A percentile compares a stretch with the other conserved stretches of the same genome.
These are phyloP conservation scores for Capreolus pygargus DNA, from an alignment of 2,113 vertebrate genomes.

Conservation along the genomic window DNA sequence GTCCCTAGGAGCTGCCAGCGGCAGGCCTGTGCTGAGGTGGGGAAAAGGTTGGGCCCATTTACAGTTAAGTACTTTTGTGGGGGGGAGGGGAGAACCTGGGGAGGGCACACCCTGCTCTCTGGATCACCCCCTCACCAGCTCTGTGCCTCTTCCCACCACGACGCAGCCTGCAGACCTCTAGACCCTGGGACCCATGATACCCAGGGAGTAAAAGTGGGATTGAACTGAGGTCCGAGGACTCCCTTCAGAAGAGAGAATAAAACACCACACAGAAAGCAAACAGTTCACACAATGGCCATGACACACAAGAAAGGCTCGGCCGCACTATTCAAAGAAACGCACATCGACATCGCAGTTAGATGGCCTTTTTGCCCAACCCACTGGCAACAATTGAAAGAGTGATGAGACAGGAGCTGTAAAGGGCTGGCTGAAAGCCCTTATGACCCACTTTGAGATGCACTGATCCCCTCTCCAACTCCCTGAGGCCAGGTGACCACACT, in stretches of 20 bases:
- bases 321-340: neutral
- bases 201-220: neutral
- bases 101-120: neutral
- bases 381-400: neutral
- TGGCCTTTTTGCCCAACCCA: neutral
- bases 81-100: neutral
- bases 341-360: neutral
- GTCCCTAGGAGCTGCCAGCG: neutral
- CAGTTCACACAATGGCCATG: neutral
- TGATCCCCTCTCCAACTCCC: neutral
- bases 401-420: neutral
- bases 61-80: neutral
- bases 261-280: neutral
- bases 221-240: neutral
- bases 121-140: neutral
- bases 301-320: neutral
- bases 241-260: neutral
- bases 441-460: neutral
- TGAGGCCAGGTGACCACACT: neutral
- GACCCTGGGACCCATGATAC: neutral
- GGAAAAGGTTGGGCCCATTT: neutral
- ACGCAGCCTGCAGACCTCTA: neutral
- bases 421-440: neutral
- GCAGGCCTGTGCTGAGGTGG: neutral
- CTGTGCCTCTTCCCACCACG: rapidly evolving